These are phyloP conservation scores for Ctenomys sociabilis DNA, from an alignment of 2,113 vertebrate genomes.

Conservation along the genomic window DNA sequence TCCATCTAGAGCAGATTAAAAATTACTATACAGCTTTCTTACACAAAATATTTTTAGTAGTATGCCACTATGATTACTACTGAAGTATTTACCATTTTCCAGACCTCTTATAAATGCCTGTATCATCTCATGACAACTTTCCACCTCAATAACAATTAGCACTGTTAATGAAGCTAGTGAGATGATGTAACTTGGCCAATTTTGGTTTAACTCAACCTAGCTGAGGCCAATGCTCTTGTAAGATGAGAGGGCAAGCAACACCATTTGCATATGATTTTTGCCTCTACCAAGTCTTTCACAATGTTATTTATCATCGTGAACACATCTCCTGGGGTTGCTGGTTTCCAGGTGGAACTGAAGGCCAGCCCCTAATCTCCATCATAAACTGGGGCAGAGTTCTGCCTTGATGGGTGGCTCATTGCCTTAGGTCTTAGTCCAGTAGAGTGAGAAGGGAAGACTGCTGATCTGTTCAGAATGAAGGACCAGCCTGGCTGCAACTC, in stretches of 20 bases:
- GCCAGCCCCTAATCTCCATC: not conserved
- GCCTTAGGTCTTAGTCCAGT: not conserved
- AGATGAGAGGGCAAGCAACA: not conserved
- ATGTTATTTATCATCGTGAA: not conserved
- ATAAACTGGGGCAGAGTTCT: not conserved
- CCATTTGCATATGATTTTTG: not conserved
- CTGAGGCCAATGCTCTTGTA: not conserved
- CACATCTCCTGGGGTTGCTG: not conserved
- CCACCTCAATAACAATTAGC: not conserved
- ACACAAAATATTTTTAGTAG: not conserved
- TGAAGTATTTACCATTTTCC: not conserved
- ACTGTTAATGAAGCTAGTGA: not conserved
- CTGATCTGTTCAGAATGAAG: not conserved
- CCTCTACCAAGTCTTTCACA: not conserved
- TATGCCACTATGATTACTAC: not conserved
- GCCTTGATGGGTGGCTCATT: not conserved
- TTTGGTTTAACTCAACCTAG: not conserved
- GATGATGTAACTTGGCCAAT: not conserved
- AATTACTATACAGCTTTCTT: not conserved
- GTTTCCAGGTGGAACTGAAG: not conserved
- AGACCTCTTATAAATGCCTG: accelerated
- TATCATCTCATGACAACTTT: not conserved
- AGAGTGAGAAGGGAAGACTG: not conserved
- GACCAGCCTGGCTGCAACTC: no score
- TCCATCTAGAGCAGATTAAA: not conserved